Percentiles rank a stretch among this genome's conserved stretches.
phyloP scores from a whole-genome alignment of 2,888 invertebrate species.

The Schizotus pectinicornis region DNA sequence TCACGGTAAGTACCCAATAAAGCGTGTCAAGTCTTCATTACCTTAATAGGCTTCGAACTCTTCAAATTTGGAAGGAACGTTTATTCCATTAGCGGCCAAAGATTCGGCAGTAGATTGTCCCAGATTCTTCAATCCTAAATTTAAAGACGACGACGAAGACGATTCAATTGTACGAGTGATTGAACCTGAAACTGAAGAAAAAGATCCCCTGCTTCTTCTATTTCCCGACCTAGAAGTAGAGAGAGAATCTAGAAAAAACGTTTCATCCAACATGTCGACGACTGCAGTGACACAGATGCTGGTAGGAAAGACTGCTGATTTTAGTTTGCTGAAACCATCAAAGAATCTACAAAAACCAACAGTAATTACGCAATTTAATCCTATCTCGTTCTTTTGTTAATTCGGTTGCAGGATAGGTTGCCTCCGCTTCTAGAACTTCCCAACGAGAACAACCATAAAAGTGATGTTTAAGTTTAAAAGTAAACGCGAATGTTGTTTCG shows the following conservation, averaged over 20 bases:
- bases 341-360: constrained; percentile 30
- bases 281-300: constrained; percentile 45
- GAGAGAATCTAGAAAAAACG: constrained; percentile 20
- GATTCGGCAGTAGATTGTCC: constrained; percentile 61
- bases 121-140: constrained; percentile 53
- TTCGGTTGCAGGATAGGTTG: constrained; percentile 6
- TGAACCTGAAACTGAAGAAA: constrained; percentile 33
- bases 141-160: constrained; percentile 36
- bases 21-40: too few species aligned
- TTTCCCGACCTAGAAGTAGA: constrained; percentile 43
- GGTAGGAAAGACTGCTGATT: constrained; percentile 48
- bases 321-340: constrained; percentile 41
- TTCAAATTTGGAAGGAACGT: constrained; percentile 34
- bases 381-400: background rate
- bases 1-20: background rate
- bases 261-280: constrained; percentile 31
- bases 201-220: constrained; percentile 40
- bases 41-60: constrained; percentile 2
- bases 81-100: constrained; percentile 57
- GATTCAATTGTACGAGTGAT: constrained; percentile 33
- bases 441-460: background rate
- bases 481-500: background rate
- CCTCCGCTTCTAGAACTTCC: constrained; percentile 7
- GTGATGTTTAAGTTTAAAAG: background rate
- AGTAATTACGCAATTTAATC: constrained; percentile 3